phyloP scores from a whole-genome alignment of 1,140 invertebrate genomes.

The Drosophila bocki region DNA sequence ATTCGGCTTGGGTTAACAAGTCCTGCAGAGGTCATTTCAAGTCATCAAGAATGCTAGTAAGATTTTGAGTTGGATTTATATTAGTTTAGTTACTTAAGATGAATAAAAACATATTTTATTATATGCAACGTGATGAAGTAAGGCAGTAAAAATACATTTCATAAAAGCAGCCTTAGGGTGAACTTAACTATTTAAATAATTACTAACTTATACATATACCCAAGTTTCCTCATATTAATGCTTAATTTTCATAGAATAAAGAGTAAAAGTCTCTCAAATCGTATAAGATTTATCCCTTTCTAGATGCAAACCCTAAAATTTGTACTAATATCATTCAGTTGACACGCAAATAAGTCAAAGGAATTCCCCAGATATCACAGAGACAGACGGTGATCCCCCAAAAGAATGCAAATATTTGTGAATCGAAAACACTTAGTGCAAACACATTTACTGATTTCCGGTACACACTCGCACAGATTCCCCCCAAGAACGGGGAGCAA shows the following conservation, averaged over 20 bases:
- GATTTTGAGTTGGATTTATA: neutral
- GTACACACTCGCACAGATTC: slow-evolving; percentile 44
- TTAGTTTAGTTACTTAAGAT: neutral
- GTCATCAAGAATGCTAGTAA: neutral
- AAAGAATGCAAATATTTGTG: slow-evolving; percentile 78
- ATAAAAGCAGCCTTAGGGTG: no score
- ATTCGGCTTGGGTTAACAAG: slow-evolving; percentile 5
- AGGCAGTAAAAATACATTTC: neutral
- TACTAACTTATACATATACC: no score
- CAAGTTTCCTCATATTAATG: no score
- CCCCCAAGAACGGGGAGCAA: slow-evolving; percentile 11
- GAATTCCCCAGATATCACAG: slow-evolving; percentile 1
- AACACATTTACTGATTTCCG: slow-evolving; percentile 75
- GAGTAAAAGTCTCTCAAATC: no score
- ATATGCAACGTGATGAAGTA: neutral
- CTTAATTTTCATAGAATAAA: no score
- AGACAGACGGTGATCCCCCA: slow-evolving; percentile 2
- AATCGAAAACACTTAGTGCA: slow-evolving; percentile 79
- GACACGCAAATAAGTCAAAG: neutral
- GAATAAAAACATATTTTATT: neutral
- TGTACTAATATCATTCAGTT: neutral
- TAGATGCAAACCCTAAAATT: neutral
- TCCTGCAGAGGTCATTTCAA: neutral
- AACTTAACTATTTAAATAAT: no score
- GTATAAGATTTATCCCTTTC: neutral